phyloP scores from a whole-genome alignment of 2,888 invertebrate genomes.

The Lutraria lutraria region DNA sequence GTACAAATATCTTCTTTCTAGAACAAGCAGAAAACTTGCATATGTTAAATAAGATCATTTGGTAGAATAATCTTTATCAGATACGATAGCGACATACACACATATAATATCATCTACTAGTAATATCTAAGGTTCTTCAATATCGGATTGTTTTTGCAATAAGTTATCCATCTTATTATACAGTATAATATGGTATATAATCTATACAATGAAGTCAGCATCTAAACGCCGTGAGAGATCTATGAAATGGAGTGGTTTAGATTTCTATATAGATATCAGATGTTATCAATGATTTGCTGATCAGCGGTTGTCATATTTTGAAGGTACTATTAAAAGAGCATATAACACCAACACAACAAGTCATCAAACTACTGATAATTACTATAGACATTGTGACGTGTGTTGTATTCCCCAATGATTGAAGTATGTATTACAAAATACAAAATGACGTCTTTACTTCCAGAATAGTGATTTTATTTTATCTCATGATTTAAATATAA shows the following conservation, averaged over 20 bases:
- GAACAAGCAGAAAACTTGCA: too few species aligned
- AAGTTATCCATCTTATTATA: too few species aligned
- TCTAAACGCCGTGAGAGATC: background rate
- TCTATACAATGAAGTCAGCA: background rate
- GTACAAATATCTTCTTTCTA: too few species aligned
- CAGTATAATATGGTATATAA: background rate
- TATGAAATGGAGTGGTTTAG: background rate
- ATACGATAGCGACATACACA: too few species aligned
- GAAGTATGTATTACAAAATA: background rate
- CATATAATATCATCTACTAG: too few species aligned
- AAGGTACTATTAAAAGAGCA: background rate
- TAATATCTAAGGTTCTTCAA: too few species aligned
- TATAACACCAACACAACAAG: background rate
- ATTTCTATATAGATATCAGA: background rate
- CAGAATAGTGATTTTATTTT: background rate
- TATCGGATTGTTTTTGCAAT: too few species aligned
- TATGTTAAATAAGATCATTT: too few species aligned
- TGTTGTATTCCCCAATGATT: background rate
- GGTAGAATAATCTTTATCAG: too few species aligned
- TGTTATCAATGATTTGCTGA: background rate
- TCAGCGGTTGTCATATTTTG: slow-evolving; percentile 1
- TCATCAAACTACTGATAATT: background rate
- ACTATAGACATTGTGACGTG: background rate
- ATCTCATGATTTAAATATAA: background rate
- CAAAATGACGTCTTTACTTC: background rate